Conservation (phyloP, 53 echinoderm and acorn worm genomes). For the Holothuria leucospilota region DNA sequence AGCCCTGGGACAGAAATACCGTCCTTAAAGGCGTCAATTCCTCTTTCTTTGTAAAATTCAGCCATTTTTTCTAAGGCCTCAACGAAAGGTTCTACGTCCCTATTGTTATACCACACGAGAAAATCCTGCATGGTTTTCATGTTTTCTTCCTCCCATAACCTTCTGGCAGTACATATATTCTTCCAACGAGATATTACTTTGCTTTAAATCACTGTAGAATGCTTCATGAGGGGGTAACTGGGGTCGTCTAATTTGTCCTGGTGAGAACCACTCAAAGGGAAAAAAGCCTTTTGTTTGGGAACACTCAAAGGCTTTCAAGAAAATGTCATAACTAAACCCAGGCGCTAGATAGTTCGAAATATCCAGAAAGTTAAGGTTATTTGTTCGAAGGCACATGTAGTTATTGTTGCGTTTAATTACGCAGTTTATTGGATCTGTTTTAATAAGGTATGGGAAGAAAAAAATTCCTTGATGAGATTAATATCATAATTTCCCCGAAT, state of each 20-base stretch:
- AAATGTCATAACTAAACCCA: background rate
- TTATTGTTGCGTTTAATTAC: slow-evolving; percentile 43
- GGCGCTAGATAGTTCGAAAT: no score
- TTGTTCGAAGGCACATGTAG: slow-evolving; percentile 20
- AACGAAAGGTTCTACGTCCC: no score
- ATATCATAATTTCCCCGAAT: slow-evolving; percentile 35
- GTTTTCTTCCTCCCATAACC: no score
- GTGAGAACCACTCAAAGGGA: no score
- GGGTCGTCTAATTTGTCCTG: slow-evolving; percentile 18
- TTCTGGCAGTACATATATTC: slow-evolving; percentile 51
- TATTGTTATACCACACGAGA: slow-evolving; percentile 63
- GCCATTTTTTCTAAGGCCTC: slow-evolving; percentile 57
- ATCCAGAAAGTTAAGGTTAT: no score
- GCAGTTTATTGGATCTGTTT: slow-evolving; percentile 40
- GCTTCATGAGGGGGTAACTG: slow-evolving; percentile 30
- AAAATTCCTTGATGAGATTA: slow-evolving; percentile 19
- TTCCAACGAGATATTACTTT: slow-evolving; percentile 14
- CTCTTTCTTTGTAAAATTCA: slow-evolving; percentile 33
- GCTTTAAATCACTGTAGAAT: no score
- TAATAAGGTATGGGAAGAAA: slow-evolving; percentile 25
- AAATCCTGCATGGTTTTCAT: slow-evolving; percentile 61
- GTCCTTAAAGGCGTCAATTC: slow-evolving; percentile 60
- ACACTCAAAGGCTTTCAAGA: slow-evolving; percentile 21
- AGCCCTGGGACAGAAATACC: no score
- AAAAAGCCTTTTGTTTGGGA: no score